Percentiles rank a stretch among this genome's conserved stretches.
These are phyloP conservation scores for Gonioctena quinquepunctata DNA, from an alignment of 1,140 invertebrate species.

Conservation along the genomic window DNA sequence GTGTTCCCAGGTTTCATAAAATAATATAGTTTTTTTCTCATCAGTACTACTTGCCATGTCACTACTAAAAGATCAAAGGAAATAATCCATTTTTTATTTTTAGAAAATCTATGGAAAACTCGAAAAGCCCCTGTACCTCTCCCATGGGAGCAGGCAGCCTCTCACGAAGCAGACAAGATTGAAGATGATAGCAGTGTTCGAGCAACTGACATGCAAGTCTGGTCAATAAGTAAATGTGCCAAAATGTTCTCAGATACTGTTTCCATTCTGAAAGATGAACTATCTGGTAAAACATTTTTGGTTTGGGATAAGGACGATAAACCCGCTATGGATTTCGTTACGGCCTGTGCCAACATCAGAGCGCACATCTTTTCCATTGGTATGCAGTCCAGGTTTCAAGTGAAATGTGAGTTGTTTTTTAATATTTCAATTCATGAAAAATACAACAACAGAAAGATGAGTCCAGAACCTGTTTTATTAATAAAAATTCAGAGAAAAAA, in stretches of 20 bases:
- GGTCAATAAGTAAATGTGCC: conserved; percentile 64
- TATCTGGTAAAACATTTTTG: conserved; percentile 71
- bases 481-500: too few species aligned
- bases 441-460: too few species aligned
- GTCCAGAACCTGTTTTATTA: too few species aligned
- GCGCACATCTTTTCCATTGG: conserved; percentile 89
- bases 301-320: conserved; percentile 99
- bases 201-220: conserved; percentile 50
- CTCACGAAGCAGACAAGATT: conserved; percentile 30
- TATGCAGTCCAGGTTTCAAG: conserved; percentile 87
- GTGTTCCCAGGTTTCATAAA: too few species aligned
- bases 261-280: conserved; percentile 67
- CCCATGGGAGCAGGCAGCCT: conserved; percentile 63
- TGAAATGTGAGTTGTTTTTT: conserved; percentile 87
- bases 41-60: too few species aligned
- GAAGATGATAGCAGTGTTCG: conserved; percentile 29
- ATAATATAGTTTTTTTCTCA: too few species aligned
- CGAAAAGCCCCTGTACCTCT: conserved; percentile 81
- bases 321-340: conserved; percentile 93
- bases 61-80: too few species aligned
- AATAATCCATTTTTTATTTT: conserved; percentile 17
- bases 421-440: too few species aligned
- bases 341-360: conserved; percentile 91
- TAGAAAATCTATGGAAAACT: conserved; percentile 89
- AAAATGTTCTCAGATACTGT: conserved; percentile 78